A percentile compares a stretch with the other conserved stretches of the same genome.
phyloP scores from a whole-genome alignment of 2,797 vertebrate genomes.

The Spondyliosoma cantharus region DNA sequence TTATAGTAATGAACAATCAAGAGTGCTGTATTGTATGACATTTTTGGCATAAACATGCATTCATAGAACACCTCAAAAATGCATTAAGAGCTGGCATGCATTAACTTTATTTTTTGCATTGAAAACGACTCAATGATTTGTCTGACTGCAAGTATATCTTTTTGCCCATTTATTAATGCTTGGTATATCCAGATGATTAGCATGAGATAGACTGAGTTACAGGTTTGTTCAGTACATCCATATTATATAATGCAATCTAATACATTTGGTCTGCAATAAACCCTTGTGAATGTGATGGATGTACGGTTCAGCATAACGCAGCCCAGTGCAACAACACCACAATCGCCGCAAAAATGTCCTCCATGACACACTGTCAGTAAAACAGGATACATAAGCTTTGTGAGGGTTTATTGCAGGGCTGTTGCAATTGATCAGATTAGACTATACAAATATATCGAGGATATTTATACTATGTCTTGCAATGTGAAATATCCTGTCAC shows the following conservation, averaged over 20 bases:
- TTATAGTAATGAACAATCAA: conserved; percentile 4
- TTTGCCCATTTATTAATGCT: neutral
- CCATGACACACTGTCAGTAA: neutral
- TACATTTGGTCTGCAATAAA: conserved; percentile 9
- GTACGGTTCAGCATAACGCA: neutral
- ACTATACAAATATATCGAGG: neutral
- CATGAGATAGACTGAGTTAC: conserved; percentile 4
- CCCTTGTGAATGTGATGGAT: neutral
- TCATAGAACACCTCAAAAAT: conserved; percentile 14
- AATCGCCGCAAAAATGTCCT: neutral
- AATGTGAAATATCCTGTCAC: conserved; percentile 3
- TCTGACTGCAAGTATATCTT: conserved; percentile 12
- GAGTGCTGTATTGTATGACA: conserved; percentile 10
- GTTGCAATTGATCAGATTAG: neutral
- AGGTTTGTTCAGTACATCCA: neutral
- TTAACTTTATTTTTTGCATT: conserved; percentile 19
- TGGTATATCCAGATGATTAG: conserved; percentile 13
- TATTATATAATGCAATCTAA: neutral
- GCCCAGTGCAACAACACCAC: conserved; percentile 1
- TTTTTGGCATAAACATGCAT: conserved; percentile 21
- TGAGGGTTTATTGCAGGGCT: neutral
- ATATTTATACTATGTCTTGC: neutral
- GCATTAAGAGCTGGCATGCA: neutral
- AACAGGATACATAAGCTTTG: neutral
- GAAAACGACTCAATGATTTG: conserved; percentile 23